Base-by-base conservation (phyloP, 2,797 vertebrate species). In the Poeciliopsis presidionis region DNA sequence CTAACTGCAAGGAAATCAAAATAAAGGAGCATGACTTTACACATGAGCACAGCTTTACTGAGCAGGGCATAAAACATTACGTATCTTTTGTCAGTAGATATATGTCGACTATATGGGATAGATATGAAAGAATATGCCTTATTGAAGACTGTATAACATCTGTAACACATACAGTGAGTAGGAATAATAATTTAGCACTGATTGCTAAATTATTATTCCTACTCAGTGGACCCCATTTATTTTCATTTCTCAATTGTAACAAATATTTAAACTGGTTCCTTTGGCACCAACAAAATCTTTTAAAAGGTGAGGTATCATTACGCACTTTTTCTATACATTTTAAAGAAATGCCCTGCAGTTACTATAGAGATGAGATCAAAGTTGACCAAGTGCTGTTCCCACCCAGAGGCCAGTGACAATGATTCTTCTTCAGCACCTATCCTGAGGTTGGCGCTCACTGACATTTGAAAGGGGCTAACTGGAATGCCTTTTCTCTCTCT, bases 311-410 rank as follows among this genome's bases (percentile, higher is more conserved):
- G 12, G 11, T 70, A 55, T 65, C 67, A 80, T 74, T 81, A 76
- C 75, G 61, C 78, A 36, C 39, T 51, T 85, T 72, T 59, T 43
- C 67, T 90, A 73, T 79, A 92, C 87, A 94, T 91, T 90, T 87
- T 85, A 89, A 87, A 25, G 76, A 89, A 76, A 86, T 89, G 83
- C 71, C 81, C 81, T 82, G 13, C 51, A 85, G 87, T 89, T 85
- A 86, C 88, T 86, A 85, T 88, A 79, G 81, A 90, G 86, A 92
- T 81, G 81, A 88, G 81, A 93, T 94, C 82, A 90, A 89, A 95
- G 89, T 81, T 82, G 86, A 89, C 82, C 55, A 41, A 88, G 80
- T 86, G 81, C 69, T 61, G 84, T 89, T 87, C 86, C 81, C 63
- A 79, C 75, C 77, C 72, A 82, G 72, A 82, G 85, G 84, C 79